Evolutionary conservation across 2,113 vertebrate species (phyloP), one percentile per base, ranked within the genome.

Genomic region (Damaliscus lunatus): DNA sequence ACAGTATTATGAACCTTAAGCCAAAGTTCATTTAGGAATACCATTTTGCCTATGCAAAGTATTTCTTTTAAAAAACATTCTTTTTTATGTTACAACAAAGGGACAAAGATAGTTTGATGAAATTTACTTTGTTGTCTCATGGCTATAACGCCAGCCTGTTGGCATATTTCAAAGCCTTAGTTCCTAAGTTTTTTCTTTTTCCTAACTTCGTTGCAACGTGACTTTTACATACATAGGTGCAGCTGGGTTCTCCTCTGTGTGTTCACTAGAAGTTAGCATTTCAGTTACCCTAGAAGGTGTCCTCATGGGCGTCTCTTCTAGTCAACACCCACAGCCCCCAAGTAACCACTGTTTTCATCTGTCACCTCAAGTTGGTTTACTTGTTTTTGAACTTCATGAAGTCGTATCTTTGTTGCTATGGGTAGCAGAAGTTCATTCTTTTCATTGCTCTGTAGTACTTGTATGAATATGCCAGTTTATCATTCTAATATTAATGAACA

Each of bases 381-480:
- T 55, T 83, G n/a, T 17, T 59, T 92, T 90, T 83, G 60, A 92
- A 90, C 74, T 90, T 87, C 31, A 84, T 40, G 13, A 91, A 59
- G n/a, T 53, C 29, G 1, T 53, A 2, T 64, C 31, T 92, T 64
- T 31, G 33, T 62, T 9, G n/a, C 33, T 46, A 0, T 64, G 16
- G 33, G n/a, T 55, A 50, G 9, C 31, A n/a, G 14, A 85, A 17
- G 71, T 74, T 64, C 53, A 13, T 80, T 78, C 17, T 48, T 17
- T 83, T 87, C 50, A 27, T 71, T 83, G 43, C n/a, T 85, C 4
- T 91, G 25, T 50, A 71, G 43, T 31, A 33, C 82, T 46, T 91
- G 36, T 60, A 48, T 74, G 48, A 80, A 33, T 57, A 5, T 46
- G 40, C 31, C 33, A 9, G 27, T 89, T 52, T 29, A 29, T 48